Evolutionary conservation across 2,113 vertebrate genomes (phyloP), one percentile per base, ranked within the genome.

Genomic region (Aldabrachelys gigantea): DNA sequence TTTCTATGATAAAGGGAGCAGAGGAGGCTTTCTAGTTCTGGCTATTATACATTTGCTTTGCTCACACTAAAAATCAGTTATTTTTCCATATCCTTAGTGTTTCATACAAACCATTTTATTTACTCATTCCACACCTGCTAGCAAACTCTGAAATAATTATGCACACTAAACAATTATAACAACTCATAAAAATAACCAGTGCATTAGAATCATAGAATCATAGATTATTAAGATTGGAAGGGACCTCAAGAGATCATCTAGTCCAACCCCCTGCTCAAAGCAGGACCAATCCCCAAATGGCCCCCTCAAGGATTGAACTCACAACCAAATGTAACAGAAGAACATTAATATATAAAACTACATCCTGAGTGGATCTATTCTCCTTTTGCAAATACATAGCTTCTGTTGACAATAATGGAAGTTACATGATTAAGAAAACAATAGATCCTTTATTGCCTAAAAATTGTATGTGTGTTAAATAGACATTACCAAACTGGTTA

Each of bases 171-270:
- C 95, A 98, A 98, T 97, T 97, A 97, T 93, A 95, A 91, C 94
- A 62, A 93, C 92, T 97, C 95, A 94, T 96, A 97, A 96, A 98
- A 98, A 96, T 91, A 97, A 96, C 95, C 84, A 94, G 95, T 92
- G 93, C 96, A 96, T 97, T 90, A 59, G 97, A 97, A 41, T 41
- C 41, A 41, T 41, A 41, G 41, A 41, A 41, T 41, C 41, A 41
- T 41, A 41, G 41, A 41, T 41, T 41, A 41, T 41, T 41, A 41
- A 41, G 41, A 41, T 41, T 41, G 41, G 41, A 41, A 41, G 41
- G 41, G 41, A 41, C 41, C 41, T 41, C 41, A 41, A 41, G 41
- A 41, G 41, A 41, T 41, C 41, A 41, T 41, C 41, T 41, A 41
- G 41, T 41, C 41, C 41, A 41, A 41, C 41, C 41, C 41, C 41